Evolutionary conservation across 2,888 invertebrate species (phyloP).

Genomic region (Chymomyza procnemis): DNA sequence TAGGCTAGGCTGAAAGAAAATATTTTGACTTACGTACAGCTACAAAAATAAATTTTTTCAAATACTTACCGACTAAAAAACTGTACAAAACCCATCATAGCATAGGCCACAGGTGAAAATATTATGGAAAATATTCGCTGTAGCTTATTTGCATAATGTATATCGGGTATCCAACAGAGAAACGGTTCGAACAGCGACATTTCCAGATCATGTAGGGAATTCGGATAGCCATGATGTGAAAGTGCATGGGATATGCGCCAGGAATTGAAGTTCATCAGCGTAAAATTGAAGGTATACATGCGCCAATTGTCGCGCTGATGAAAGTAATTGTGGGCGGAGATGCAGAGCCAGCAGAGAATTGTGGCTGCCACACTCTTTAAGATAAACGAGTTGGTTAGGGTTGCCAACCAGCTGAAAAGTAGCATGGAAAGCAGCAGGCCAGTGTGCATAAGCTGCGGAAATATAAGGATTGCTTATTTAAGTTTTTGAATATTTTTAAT

Average conservation of each 20-base stretch:
- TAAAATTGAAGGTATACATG: conserved; percentile 87
- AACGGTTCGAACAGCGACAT: conserved; percentile 84
- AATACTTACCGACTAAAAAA: conserved; percentile 46
- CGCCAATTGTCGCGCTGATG: conserved; percentile 87
- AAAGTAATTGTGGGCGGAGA: conserved; percentile 86
- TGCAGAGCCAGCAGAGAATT: conserved; percentile 81
- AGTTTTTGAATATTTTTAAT: background rate
- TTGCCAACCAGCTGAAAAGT: conserved; percentile 66
- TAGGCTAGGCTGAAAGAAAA: conserved; percentile 45
- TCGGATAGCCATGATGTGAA: conserved; percentile 88
- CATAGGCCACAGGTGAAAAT: conserved; percentile 78
- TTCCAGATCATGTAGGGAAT: conserved; percentile 87
- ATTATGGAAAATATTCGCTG: conserved; percentile 80
- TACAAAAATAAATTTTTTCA: rapidly evolving
- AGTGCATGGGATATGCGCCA: conserved; percentile 87
- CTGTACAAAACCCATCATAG: conserved; percentile 38
- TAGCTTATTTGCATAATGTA: conserved; percentile 79
- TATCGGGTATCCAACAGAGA: conserved; percentile 82
- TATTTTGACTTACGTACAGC: background rate
- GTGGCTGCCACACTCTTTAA: conserved; percentile 79
- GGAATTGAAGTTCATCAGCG: conserved; percentile 81
- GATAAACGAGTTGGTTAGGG: conserved; percentile 60
- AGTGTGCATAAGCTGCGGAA: conserved; percentile 56
- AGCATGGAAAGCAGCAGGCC: conserved; percentile 54
- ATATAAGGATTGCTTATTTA: background rate